A percentile compares a stretch with the other conserved stretches of the same genome.
phyloP scores from a whole-genome alignment of 2,888 invertebrate genomes.

The Chrysolina haemoptera region DNA sequence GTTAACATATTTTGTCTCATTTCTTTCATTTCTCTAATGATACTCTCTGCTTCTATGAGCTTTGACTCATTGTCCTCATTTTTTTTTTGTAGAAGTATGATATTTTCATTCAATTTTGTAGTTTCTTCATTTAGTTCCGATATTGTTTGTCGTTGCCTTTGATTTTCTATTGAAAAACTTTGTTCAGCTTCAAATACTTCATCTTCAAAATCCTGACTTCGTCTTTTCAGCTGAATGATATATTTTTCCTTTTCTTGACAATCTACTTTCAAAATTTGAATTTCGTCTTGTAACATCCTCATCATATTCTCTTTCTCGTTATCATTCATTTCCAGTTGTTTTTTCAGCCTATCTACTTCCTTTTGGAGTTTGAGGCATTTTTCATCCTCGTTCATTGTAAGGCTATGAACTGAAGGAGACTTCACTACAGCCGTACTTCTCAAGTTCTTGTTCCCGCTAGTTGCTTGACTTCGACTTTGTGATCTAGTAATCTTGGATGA shows the following conservation, averaged over 20 bases:
- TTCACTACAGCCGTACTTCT: background rate
- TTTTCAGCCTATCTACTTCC: background rate
- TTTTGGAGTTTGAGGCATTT: background rate
- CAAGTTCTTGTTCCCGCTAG: background rate
- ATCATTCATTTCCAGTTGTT: background rate
- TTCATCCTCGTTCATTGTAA: background rate
- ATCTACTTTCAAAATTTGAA: background rate
- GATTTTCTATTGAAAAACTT: background rate
- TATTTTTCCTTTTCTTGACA: background rate
- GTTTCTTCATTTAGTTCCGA: background rate
- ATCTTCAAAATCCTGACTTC: background rate
- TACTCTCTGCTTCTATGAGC: background rate
- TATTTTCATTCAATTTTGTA: background rate
- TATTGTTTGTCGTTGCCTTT: background rate
- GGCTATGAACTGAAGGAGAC: background rate
- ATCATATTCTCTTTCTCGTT: background rate
- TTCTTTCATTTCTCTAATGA: background rate
- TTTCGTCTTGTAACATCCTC: background rate
- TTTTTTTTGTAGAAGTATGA: background rate
- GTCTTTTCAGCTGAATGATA: background rate
- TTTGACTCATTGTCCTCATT: background rate
- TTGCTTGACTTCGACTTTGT: background rate
- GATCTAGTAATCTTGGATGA: background rate
- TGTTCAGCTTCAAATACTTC: background rate
- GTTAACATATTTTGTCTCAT: background rate